Conservation (phyloP, 2,797 vertebrate genomes). For the Synaphobranchus kaupii region DNA sequence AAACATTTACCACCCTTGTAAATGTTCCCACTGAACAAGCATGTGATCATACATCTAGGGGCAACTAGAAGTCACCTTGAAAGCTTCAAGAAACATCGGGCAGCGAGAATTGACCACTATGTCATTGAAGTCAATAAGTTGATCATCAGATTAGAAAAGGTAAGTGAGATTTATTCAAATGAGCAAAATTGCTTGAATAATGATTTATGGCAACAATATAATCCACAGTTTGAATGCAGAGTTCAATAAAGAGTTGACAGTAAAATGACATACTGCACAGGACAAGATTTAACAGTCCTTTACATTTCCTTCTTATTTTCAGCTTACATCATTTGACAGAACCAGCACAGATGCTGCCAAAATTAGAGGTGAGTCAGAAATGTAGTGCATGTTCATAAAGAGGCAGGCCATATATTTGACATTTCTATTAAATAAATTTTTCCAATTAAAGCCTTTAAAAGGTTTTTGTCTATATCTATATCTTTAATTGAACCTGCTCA, state of each 20-base stretch:
- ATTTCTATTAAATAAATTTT: background rate
- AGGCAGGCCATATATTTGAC: too few species aligned
- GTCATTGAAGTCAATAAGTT: slow-evolving; percentile 98
- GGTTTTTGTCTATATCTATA: background rate
- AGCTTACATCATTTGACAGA: slow-evolving; percentile 96
- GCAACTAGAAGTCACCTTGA: slow-evolving; percentile 87
- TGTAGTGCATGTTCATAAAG: background rate
- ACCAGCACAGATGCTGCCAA: slow-evolving; percentile 85
- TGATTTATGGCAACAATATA: background rate
- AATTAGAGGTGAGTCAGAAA: slow-evolving; percentile 83
- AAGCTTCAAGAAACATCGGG: slow-evolving; percentile 91
- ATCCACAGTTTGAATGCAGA: background rate
- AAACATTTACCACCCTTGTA: background rate
- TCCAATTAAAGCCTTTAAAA: background rate
- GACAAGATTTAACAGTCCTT: background rate
- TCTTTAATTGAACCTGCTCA: background rate
- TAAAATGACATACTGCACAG: background rate
- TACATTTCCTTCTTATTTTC: slow-evolving; percentile 40
- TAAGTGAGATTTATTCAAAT: slow-evolving; percentile 53
- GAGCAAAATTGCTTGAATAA: background rate
- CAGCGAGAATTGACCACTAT: slow-evolving; percentile 95
- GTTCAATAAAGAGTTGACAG: background rate
- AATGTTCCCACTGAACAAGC: background rate
- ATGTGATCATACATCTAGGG: slow-evolving; percentile 62
- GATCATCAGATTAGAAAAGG: slow-evolving; percentile 97